These are phyloP conservation scores for Parazoanthus atlanticus DNA, from an alignment of 92 coral and sea anemone species.

Conservation along the genomic window DNA sequence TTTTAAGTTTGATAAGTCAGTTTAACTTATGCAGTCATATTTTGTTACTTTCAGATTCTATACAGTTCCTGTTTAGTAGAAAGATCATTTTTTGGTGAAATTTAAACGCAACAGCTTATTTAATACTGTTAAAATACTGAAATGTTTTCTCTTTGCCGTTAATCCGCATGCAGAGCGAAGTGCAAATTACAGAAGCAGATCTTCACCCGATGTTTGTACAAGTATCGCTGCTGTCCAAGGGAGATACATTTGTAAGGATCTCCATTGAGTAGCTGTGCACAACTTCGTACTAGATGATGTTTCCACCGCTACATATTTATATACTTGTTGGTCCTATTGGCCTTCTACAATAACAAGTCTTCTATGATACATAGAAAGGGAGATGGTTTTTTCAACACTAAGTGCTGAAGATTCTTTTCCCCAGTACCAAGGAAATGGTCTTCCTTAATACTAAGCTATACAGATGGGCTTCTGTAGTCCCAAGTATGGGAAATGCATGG, in stretches of 20 bases:
- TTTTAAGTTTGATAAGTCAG: too few relatives aligned
- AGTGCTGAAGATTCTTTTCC: too few relatives aligned
- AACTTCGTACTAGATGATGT: too few relatives aligned
- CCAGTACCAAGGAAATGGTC: too few relatives aligned
- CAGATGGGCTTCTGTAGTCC: too few relatives aligned
- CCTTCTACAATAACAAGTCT: background rate
- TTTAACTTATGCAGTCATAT: too few relatives aligned
- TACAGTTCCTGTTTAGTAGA: too few relatives aligned
- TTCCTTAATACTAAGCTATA: too few relatives aligned
- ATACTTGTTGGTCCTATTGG: too few relatives aligned
- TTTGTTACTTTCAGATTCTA: too few relatives aligned
- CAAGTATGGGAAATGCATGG: too few relatives aligned
- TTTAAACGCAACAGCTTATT: background rate
- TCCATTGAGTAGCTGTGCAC: background rate
- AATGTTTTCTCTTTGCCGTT: background rate
- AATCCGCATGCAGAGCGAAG: constrained; percentile 60
- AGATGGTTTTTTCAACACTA: background rate
- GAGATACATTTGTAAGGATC: constrained; percentile 87
- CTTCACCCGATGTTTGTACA: constrained; percentile 90
- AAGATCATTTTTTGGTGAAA: background rate
- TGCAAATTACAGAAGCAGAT: constrained; percentile 81
- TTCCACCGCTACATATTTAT: too few relatives aligned
- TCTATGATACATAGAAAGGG: background rate
- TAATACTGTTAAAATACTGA: background rate
- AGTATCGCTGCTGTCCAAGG: constrained; percentile 82